These are phyloP conservation scores for Muricea muricata DNA, from an alignment of 92 coral and sea anemone genomes.

Conservation along the genomic window DNA sequence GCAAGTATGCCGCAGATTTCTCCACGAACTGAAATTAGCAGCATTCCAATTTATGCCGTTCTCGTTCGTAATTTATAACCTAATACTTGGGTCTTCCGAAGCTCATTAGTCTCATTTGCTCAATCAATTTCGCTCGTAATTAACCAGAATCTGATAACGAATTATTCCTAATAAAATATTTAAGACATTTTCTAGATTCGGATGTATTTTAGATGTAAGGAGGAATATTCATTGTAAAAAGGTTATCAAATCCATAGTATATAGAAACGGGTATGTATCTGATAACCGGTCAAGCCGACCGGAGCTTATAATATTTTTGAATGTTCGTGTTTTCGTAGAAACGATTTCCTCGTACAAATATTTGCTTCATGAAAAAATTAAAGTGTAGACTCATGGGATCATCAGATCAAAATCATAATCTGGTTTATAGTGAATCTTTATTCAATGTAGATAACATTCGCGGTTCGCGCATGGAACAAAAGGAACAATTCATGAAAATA, in stretches of 20 bases:
- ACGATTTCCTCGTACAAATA: too few relatives aligned
- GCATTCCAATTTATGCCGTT: background rate
- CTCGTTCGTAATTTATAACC: background rate
- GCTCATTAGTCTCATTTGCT: constrained; percentile 13
- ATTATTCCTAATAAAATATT: constrained; percentile 8
- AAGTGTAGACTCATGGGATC: too few relatives aligned
- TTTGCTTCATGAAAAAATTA: too few relatives aligned
- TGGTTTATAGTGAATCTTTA: too few relatives aligned
- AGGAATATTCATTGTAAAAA: background rate
- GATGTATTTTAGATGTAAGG: background rate
- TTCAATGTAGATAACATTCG: too few relatives aligned
- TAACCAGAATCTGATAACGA: constrained; percentile 24
- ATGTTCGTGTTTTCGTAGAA: too few relatives aligned
- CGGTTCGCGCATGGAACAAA: too few relatives aligned
- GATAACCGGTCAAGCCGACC: background rate
- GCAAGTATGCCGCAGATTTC: background rate
- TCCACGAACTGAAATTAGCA: background rate
- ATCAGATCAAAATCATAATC: too few relatives aligned
- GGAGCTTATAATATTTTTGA: too few relatives aligned
- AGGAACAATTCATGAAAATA: too few relatives aligned
- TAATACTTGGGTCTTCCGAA: background rate
- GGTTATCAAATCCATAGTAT: background rate
- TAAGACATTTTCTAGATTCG: background rate
- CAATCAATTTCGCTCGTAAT: constrained; percentile 18
- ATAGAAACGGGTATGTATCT: background rate